Evolutionary conservation across 2,797 vertebrate species (phyloP), one percentile per base, ranked within the genome.

Genomic region (Hippoglossus hippoglossus): DNA sequence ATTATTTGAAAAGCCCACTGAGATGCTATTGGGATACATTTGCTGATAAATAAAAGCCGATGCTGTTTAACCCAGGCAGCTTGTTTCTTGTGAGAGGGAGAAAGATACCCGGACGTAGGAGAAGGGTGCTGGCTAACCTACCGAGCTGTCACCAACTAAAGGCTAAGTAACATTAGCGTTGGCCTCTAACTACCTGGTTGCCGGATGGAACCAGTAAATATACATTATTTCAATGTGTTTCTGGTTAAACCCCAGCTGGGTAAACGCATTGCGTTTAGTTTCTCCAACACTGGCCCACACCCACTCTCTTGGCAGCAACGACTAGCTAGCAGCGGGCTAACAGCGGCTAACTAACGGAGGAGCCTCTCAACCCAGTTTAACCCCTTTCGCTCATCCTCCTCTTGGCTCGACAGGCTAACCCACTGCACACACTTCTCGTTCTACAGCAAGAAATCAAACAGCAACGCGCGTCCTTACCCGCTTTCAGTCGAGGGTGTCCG

Each of bases 401-500:
- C 36, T 39, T 3, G 66, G 67, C 61, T 81, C 78, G 81, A 50
- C 64, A 71, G 41, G 71, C 77, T 73, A 77, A 63, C 59, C 62
- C 28, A 63, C 68, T 47, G 69, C 80, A 67, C 70, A 69, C 71
- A 73, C 63, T 71, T 34, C 49, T 3, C 1, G 0, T 19, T 18
- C 18, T 46, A 46, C 15, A 19, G 44, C 15, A 46, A 6, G n/a
- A 49, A 49, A 49, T 9, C 21, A 66, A 53, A 63, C 25, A 74
- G 50, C 10, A 69, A 34, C 12, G n/a, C 24, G 49, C 4, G 10
- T 19, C 11, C 94, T 94, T 93, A 95, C 94, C 95, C 87, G 90
- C 89, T 84, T 92, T 95, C 92, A 93, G 80, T 93, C 86, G 91
- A 84, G 80, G 89, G 83, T 86, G 68, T 94, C 93, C 92, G 92